Evolutionary conservation across 2,888 invertebrate species (phyloP), one percentile per base, ranked within the genome.

Genomic region (Cheilosia urbana): DNA sequence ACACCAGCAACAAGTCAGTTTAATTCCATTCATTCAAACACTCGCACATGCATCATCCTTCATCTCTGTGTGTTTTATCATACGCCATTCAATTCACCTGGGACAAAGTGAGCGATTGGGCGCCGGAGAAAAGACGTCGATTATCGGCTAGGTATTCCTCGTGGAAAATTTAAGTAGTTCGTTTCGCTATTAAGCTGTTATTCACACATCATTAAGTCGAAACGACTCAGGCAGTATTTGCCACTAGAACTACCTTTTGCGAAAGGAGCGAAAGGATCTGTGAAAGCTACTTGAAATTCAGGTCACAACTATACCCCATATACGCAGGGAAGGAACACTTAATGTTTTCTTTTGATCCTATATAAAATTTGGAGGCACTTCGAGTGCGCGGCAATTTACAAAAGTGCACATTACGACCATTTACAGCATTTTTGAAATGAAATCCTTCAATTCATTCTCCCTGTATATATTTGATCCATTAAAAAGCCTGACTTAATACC

Each of bases 131-230:
- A 63, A n/a, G 4, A 24, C 24, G 49, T 60, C 17, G 58, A 78
- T 63, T 71, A 63, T 81, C 62, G 68, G 58, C 58, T 69, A n/a
- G n/a, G n/a, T n/a, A 76, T 66, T 60, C 65, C 40, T 69, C 53
- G 75, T 58, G 75, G 69, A 80, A 66, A 68, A 69, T 80, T 75
- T 75, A 80, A 84, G 84, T 71, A 80, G 55, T 73, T 80, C 84
- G 80, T 80, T 84, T 71, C 42, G 80, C 71, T 80, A 84, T 84
- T 84, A 84, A 84, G 80, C 60, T 76, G 80, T 80, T 80, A 80
- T 80, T 84, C 80, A 84, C 71, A 75, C 75, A 65, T 80, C 80
- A 84, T 84, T 84, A 80, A 84, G 55, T 60, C 65, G 75, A 75
- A 80, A 80, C 65, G 84, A 66, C 69, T n/a, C 15, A 24, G 30